Evolutionary conservation across 2,113 vertebrate genomes (phyloP).

Genomic region (Pycnonotus jocosus): DNA sequence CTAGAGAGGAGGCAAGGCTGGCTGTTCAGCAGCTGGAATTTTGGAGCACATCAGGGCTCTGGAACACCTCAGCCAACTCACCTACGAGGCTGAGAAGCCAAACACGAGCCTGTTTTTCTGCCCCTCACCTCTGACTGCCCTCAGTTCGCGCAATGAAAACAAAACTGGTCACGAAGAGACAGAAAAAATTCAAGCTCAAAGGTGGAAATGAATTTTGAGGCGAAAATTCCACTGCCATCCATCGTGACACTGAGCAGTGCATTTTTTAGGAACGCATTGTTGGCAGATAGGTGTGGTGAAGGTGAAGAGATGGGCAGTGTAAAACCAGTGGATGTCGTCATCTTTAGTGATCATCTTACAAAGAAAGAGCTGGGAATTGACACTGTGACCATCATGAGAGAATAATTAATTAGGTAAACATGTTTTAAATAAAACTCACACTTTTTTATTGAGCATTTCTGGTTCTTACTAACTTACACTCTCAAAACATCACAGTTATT

Average conservation of each 20-base stretch:
- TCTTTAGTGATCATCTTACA: background rate
- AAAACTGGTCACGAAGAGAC: background rate
- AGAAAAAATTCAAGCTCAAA: background rate
- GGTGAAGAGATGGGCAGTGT: background rate
- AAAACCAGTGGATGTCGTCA: background rate
- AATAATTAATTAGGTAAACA: background rate
- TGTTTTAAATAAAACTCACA: background rate
- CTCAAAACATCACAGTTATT: background rate
- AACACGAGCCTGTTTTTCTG: background rate
- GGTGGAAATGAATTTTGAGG: background rate
- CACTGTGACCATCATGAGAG: accelerated
- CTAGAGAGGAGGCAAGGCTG: background rate
- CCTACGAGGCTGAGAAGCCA: background rate
- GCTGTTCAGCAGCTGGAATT: background rate
- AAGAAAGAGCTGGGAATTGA: background rate
- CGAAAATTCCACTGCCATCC: background rate
- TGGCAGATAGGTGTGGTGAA: background rate
- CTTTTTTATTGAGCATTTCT: background rate
- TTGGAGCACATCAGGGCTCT: background rate
- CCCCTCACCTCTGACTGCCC: background rate
- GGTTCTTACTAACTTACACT: background rate
- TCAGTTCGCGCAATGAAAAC: accelerated
- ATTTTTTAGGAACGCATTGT: background rate
- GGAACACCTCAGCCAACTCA: background rate
- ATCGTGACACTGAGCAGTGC: accelerated